A percentile compares a stretch with the other conserved stretches of the same genome.
These are phyloP conservation scores for Cenopis cana DNA, from an alignment of 2,888 invertebrate genomes.

Conservation along the genomic window DNA sequence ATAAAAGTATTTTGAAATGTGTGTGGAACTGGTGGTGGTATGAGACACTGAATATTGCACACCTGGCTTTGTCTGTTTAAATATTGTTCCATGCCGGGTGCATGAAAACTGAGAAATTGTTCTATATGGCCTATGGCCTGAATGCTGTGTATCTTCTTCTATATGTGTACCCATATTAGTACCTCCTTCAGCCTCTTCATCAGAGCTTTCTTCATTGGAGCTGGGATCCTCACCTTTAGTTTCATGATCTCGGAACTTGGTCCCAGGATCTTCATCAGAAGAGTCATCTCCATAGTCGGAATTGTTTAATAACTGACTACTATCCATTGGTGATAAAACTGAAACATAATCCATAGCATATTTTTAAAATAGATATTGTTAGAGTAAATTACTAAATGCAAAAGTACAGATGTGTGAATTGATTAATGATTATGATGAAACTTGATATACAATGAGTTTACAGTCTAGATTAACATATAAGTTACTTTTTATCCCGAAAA, in stretches of 20 bases:
- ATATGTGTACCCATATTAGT: neutral
- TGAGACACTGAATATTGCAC: neutral
- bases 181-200: neutral
- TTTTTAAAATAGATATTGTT: neutral
- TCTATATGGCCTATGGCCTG: neutral
- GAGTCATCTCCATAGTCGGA: slow-evolving; percentile 5
- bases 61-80: neutral
- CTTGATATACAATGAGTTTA: too few relatives aligned
- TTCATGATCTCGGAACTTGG: slow-evolving; percentile 12
- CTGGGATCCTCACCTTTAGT: slow-evolving; percentile 1
- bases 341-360: neutral
- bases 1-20: slow-evolving; percentile 47
- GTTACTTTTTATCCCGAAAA: too few relatives aligned
- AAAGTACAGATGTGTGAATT: too few relatives aligned
- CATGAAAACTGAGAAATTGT: neutral
- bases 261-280: neutral
- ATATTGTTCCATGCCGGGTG: neutral
- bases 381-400: too few relatives aligned
- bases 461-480: too few relatives aligned
- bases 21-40: neutral
- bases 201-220: neutral
- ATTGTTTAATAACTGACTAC: slow-evolving; percentile 1
- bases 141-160: neutral
- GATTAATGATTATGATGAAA: too few relatives aligned
- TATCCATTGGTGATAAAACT: slow-evolving; percentile 6